Base-by-base conservation (phyloP, 1,140 invertebrate species). In the Drosophila bocqueti region DNA sequence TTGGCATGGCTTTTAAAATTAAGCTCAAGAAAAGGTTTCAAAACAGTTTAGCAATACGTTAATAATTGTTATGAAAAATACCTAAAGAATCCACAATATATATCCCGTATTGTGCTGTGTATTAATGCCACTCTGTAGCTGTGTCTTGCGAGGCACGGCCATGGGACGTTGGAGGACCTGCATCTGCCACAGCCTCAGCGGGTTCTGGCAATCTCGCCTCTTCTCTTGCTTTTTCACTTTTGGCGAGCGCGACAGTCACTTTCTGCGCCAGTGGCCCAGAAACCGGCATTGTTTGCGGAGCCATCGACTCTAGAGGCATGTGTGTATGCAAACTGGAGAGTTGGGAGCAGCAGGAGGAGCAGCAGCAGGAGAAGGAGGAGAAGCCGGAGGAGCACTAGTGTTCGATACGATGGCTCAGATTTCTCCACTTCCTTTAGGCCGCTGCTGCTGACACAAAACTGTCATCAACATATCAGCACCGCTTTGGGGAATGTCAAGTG, bases 351-450 rank as follows among this genome's bases (percentile, higher is more conserved):
- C 13, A 40, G 62, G 8, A 50, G 26, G 2, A 24, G 24, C 2
- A 55, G 52, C 10, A 26, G 21, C 9, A 29, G 62, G 9, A 50
- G 26, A 1, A 31, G 49, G 0, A 50, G 62, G 2, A 18, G 62
- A 3, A 29, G 29, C 13, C 8, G 54, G 21, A 36, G 63, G 29
- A 59, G 24, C 57, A 13, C 67, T 38, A 71, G 29, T 40, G 61
- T n/a, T 29, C 61, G 57, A 62, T 52, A 21, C 52, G 52, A 40
- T 63, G 50, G 68, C 63, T 68, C 66, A 86, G 81, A 87, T 87
- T 89, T 87, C 83, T 83, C 84, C 84, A 89, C 76, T 87, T 87
- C 84, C 84, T 89, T 89, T 82, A 72, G 67, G 81, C 60, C 61
- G n/a, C 26, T 31, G 26, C 52, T 43, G 74, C 76, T 82, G 83